phyloP scores from a whole-genome alignment of 2,888 invertebrate genomes.

The Hypselothyrea guttata region DNA sequence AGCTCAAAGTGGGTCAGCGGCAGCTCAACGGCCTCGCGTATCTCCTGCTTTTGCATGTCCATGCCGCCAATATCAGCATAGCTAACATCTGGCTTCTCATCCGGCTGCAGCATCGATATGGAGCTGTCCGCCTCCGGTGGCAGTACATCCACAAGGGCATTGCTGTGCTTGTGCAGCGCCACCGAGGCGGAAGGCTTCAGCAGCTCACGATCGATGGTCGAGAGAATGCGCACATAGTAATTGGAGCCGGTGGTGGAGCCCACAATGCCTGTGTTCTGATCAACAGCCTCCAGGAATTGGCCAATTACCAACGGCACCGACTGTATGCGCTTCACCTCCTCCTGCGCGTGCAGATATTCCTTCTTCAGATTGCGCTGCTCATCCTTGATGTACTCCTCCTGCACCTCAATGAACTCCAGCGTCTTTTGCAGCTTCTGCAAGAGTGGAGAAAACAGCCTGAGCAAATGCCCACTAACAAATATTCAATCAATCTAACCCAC shows the following conservation, averaged over 20 bases:
- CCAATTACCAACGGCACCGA: conserved; percentile 99
- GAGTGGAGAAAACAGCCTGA: neutral
- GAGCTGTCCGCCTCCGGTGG: conserved; percentile 99
- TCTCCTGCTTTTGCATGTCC: conserved; percentile 99
- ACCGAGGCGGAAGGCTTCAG: conserved; percentile 99
- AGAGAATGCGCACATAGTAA: conserved; percentile 98
- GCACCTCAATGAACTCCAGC: conserved; percentile 98
- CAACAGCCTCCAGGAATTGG: conserved; percentile 99
- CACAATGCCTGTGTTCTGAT: conserved; percentile 99
- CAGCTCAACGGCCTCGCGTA: conserved; percentile 98
- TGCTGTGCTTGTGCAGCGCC: conserved; percentile 99
- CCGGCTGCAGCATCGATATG: conserved; percentile 98
- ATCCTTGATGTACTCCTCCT: conserved; percentile 99
- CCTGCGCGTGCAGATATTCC: conserved; percentile 99
- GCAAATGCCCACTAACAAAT: neutral
- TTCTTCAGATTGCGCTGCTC: conserved; percentile 99
- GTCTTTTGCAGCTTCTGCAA: conserved; percentile 95
- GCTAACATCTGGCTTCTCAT: conserved; percentile 98
- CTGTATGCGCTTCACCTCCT: conserved; percentile 98
- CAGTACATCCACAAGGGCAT: conserved; percentile 99
- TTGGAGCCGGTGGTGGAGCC: conserved; percentile 99
- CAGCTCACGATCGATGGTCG: conserved; percentile 98
- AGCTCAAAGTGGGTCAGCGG: conserved; percentile 99
- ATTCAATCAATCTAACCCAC: conserved; percentile 83
- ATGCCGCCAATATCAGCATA: conserved; percentile 99